Base-by-base conservation (phyloP, 2,888 invertebrate species). In the Rotaria magnacalcarata region DNA sequence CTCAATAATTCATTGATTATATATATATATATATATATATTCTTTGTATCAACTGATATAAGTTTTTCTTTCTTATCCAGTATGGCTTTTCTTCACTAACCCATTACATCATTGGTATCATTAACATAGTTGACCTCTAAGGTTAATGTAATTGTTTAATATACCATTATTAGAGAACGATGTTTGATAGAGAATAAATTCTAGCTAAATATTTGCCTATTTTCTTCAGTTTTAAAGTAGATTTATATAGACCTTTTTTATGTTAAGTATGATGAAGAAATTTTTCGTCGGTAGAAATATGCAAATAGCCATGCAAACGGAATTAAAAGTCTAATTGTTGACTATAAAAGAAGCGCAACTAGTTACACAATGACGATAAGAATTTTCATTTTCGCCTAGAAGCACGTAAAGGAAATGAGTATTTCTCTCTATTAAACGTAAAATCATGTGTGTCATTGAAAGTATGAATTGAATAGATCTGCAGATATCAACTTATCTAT, bases 111-210 rank as follows among this genome's bases (percentile, higher is more conserved):
- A 67, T 34, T 67, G 27, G 67, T 67, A 67, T 67, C 67, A 67
- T 67, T 67, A 67, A 67, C 67, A 67, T 67, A 67, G 67, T 34
- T 67, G 67, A 67, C 67, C 67, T 67, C 67, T 27, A 67, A 16
- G 67, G 34, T 34, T 67, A 67, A 67, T 67, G n/a, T 67, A 34
- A 67, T 67, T 34, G 34, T 67, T 67, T 67, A 67, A 67, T 67
- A 67, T 67, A 41, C 41, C 67, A 67, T 67, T 34, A 34, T 34
- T 67, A 67, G 34, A 67, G 67, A 34, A 67, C 41, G n/a, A 34
- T 19, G 67, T 67, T 67, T 34, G 67, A 67, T 16, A 41, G 4
- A 19, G 19, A 34, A 67, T 2, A 67, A 67, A 34, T 19, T 34
- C 16, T 67, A 34, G 67, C 6, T 16, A 2, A 67, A 60, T 60